Evolutionary conservation across 2,113 vertebrate species (phyloP), one percentile per base, ranked within the genome.

Genomic region (Callionymus lyra): DNA sequence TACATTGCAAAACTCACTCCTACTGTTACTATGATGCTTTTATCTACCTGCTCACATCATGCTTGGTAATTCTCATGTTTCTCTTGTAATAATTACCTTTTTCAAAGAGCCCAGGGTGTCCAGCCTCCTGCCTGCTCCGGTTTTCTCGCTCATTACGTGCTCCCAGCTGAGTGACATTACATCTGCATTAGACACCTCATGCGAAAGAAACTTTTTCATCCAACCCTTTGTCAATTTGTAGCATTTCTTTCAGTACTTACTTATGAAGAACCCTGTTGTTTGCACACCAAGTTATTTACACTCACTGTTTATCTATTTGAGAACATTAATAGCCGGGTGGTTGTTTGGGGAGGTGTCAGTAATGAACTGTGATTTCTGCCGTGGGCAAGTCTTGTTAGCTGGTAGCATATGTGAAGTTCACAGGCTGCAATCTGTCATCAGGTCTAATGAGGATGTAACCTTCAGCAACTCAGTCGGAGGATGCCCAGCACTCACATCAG

Each of bases 321-420:
- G 51, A 33, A 31, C 47, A 16, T 6, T 14, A 8, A 12, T 16
- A 16, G n/a, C 21, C 50, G 39, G 46, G 56, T 53, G 59, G 50
- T 47, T 38, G 59, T 72, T 33, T 50, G 59, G 38, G 36, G 41
- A 70, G 27, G 63, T 59, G 46, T 58, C 38, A 17, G 50, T 72
- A 68, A 71, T 74, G 54, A 70, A 49, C 34, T n/a, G 41, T 63
- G 31, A 59, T 71, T 74, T 72, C 47, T 72, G 74, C 84, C 73
- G 53, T 45, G 58, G 70, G 84, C 73, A 50, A 52, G 53, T 55
- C 79, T 83, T 69, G 65, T 85, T 85, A 85, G 79, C 70, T 59
- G 47, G 60, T 77, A 79, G 60, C 82, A 80, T 85, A 81, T 85
- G 83, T 74, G 68, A 12, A 42, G 55, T 31, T 71, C 67, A 71